Evolutionary conservation across 2,888 invertebrate genomes (phyloP).

Genomic region (Rapana venosa): DNA sequence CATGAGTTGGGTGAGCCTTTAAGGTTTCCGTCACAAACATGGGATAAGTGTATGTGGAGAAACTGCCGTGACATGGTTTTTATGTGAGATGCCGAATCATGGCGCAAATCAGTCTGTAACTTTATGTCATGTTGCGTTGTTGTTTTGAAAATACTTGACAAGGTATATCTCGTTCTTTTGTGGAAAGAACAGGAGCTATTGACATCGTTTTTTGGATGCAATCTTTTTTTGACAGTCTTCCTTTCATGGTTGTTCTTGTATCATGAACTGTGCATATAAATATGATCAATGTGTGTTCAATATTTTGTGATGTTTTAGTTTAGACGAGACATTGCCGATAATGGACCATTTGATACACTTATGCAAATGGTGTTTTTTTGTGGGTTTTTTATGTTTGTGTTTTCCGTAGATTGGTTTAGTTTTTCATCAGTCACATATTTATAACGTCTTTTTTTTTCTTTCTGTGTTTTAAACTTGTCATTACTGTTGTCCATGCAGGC

Average conservation of each 20-base stretch:
- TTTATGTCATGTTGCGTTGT: background rate
- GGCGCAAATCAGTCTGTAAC: background rate
- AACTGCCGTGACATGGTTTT: background rate
- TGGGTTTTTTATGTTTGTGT: background rate
- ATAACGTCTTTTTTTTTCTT: too few species aligned
- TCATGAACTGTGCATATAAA: background rate
- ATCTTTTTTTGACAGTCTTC: constrained; percentile 20
- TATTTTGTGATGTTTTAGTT: background rate
- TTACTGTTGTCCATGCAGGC: too few species aligned
- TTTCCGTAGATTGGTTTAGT: background rate
- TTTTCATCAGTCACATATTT: too few species aligned
- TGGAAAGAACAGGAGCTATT: background rate
- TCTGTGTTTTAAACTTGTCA: too few species aligned
- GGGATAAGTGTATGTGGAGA: background rate
- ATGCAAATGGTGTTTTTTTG: background rate
- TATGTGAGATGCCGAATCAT: background rate
- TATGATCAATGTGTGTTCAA: background rate
- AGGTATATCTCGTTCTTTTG: background rate
- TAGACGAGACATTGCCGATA: background rate
- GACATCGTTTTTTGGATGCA: constrained; percentile 11
- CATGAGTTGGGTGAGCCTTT: background rate
- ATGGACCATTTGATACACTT: constrained; percentile 2
- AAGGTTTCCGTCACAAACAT: background rate
- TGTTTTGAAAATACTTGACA: background rate
- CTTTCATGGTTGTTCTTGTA: background rate